phyloP scores from a whole-genome alignment of 2,797 vertebrate species.

The Hafferia zeledoni region DNA sequence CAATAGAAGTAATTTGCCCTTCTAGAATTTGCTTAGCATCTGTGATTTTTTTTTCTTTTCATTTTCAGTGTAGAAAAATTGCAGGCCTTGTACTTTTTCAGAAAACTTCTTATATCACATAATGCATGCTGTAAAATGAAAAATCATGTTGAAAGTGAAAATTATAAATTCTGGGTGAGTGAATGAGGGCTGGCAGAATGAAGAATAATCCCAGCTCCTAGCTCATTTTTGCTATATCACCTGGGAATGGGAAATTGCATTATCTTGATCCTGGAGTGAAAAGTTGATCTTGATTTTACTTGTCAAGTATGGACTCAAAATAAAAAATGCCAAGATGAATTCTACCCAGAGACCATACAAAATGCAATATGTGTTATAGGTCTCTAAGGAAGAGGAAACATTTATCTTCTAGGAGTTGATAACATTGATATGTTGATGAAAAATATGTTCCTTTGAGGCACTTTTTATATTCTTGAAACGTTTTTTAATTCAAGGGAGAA shows the following conservation, averaged over 20 bases:
- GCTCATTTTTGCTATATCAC: not conserved
- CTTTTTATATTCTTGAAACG: not conserved
- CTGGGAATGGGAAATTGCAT: not conserved
- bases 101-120: not conserved
- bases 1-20: slow-evolving; percentile 2
- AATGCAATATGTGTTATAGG: not conserved
- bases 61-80: not conserved
- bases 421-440: not conserved
- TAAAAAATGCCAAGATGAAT: not conserved
- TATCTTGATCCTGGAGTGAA: not conserved
- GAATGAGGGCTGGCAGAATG: not conserved
- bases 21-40: not conserved
- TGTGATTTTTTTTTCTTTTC: not conserved
- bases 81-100: not conserved
- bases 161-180: not conserved
- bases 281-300: not conserved
- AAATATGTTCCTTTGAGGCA: not conserved
- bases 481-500: not conserved
- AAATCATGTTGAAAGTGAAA: not conserved
- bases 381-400: not conserved
- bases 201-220: not conserved
- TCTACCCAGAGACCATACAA: not conserved
- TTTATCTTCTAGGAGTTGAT: not conserved
- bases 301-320: not conserved
- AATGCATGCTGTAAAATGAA: not conserved